Evolutionary conservation across 2,113 vertebrate genomes (phyloP).

Genomic region (Hippocampus barbouri): DNA sequence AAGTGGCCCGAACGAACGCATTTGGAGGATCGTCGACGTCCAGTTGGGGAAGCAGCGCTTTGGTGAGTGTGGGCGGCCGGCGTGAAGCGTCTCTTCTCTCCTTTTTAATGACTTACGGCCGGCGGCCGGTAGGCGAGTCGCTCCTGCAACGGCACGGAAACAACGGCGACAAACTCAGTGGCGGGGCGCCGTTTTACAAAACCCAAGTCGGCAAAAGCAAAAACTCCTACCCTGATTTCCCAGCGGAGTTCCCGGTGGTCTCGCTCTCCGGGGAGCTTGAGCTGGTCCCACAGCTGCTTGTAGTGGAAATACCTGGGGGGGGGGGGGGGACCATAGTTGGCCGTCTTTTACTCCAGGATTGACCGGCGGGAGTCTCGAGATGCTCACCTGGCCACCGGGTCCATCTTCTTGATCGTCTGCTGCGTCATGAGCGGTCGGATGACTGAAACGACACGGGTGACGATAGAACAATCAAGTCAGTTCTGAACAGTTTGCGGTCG

Average conservation of each 20-base stretch:
- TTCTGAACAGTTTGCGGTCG: no score
- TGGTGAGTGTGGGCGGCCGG: not conserved
- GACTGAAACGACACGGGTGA: constrained; percentile 52
- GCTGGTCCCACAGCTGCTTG: constrained; percentile 74
- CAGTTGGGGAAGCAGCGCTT: no score
- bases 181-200: no score
- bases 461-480: no score
- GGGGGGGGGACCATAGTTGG: not conserved
- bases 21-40: no score
- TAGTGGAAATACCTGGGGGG: constrained; percentile 74
- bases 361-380: no score
- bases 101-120: constrained; percentile 53
- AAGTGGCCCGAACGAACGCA: no score
- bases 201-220: not conserved
- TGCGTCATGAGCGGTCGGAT: constrained; percentile 70
- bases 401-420: constrained; percentile 67
- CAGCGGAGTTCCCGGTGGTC: constrained; percentile 63
- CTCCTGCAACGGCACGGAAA: constrained; percentile 51
- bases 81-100: no score
- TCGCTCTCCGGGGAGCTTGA: constrained; percentile 70
- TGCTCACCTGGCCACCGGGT: constrained; percentile 75
- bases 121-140: constrained; percentile 68
- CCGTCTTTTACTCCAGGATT: not conserved
- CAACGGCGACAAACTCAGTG: not conserved
- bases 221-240: constrained; percentile 65